Evolutionary conservation across 2,888 invertebrate genomes (phyloP).

Genomic region (Chaitophorus viminalis): DNA sequence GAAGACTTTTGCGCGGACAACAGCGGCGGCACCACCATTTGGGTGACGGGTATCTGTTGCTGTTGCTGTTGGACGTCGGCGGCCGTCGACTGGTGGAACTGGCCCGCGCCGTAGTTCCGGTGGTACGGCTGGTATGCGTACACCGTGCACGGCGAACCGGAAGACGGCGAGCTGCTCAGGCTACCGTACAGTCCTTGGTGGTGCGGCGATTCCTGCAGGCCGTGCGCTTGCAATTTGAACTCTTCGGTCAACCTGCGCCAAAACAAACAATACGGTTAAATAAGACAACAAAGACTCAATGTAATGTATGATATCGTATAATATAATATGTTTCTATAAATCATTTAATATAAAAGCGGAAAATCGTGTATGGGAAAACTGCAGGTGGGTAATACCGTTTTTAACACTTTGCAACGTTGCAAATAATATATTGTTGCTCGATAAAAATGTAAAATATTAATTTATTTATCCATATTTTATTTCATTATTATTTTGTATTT

Average conservation of each 20-base stretch:
- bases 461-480: too few species aligned
- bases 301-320: too few species aligned
- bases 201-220: slow-evolving; percentile 43
- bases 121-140: slow-evolving; percentile 60
- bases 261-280: background rate
- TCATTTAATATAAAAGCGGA: too few species aligned
- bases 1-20: slow-evolving; percentile 36
- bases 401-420: too few species aligned
- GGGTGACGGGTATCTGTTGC: slow-evolving; percentile 55
- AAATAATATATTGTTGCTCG: too few species aligned
- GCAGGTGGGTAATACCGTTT: too few species aligned
- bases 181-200: slow-evolving; percentile 51
- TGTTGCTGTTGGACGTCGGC: slow-evolving; percentile 43
- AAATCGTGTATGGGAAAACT: too few species aligned
- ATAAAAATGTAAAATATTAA: too few species aligned
- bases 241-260: slow-evolving; percentile 48
- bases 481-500: too few species aligned
- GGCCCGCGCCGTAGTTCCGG: slow-evolving; percentile 49
- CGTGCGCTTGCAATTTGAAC: slow-evolving; percentile 40
- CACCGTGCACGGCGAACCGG: slow-evolving; percentile 51
- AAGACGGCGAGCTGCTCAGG: slow-evolving; percentile 45
- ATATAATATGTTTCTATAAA: too few species aligned
- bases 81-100: slow-evolving; percentile 40
- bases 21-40: slow-evolving; percentile 55
- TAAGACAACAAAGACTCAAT: too few species aligned